A percentile compares a stretch with the other conserved stretches of the same genome.
phyloP scores from a whole-genome alignment of 2,888 invertebrate species.

The Lasioglossum pauxillum region DNA sequence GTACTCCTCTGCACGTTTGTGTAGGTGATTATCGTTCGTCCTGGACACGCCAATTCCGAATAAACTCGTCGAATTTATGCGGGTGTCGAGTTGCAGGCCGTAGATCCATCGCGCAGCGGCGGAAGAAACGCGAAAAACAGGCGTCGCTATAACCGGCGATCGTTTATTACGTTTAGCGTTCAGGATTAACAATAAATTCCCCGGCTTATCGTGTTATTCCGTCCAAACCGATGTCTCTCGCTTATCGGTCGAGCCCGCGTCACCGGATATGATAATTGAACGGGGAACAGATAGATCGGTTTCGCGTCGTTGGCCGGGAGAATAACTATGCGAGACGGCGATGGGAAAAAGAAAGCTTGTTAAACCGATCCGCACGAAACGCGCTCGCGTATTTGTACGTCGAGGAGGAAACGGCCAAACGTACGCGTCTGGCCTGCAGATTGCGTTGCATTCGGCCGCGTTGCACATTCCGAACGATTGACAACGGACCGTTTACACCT shows the following conservation, averaged over 20 bases:
- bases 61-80: slow-evolving; percentile 44
- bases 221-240: slow-evolving; percentile 1
- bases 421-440: slow-evolving; percentile 55
- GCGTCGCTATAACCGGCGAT: slow-evolving; percentile 12
- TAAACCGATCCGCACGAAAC: background rate
- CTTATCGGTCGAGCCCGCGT: slow-evolving; percentile 14
- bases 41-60: slow-evolving; percentile 29
- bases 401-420: slow-evolving; percentile 35
- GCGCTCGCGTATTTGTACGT: slow-evolving; percentile 5
- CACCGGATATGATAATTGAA: slow-evolving; percentile 28
- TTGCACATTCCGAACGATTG: slow-evolving; percentile 70
- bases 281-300: slow-evolving; percentile 9
- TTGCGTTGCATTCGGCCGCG: slow-evolving; percentile 53
- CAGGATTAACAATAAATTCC: slow-evolving; percentile 40
- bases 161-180: slow-evolving; percentile 28
- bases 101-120: slow-evolving; percentile 16
- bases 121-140: background rate
- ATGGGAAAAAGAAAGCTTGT: background rate
- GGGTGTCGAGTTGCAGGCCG: slow-evolving; percentile 37
- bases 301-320: background rate
- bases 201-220: slow-evolving; percentile 35
- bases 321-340: background rate
- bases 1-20: slow-evolving; percentile 14
- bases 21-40: slow-evolving; percentile 35
- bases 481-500: slow-evolving; percentile 73